Evolutionary conservation across 2,888 invertebrate species (phyloP).

Genomic region (Leucoma salicis): DNA sequence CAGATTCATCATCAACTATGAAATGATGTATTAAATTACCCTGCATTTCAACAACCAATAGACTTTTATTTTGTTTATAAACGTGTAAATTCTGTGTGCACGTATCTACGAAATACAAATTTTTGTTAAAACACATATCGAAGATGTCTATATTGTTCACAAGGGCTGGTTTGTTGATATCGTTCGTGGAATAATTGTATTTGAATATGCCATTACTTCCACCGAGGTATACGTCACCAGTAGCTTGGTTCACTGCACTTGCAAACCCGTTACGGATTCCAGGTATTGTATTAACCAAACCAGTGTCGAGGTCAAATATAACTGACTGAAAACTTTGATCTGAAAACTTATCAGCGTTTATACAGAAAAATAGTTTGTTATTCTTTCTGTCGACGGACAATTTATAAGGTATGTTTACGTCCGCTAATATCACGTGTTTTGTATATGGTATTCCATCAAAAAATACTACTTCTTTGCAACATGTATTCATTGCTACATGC

Average conservation of each 20-base stretch:
- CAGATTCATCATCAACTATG: conserved; percentile 39
- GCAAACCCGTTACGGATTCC: conserved; percentile 60
- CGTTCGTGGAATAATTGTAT: conserved; percentile 45
- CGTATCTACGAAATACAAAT: conserved; percentile 57
- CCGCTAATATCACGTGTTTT: conserved; percentile 49
- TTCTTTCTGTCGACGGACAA: conserved; percentile 46
- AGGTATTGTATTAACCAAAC: conserved; percentile 42
- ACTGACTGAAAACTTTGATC: conserved; percentile 62
- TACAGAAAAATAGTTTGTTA: conserved; percentile 55
- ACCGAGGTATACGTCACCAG: conserved; percentile 51
- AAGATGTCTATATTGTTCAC: conserved; percentile 50
- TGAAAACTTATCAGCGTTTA: conserved; percentile 60
- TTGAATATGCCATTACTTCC: conserved; percentile 60
- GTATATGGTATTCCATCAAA: conserved; percentile 36
- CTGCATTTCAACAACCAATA: conserved; percentile 35
- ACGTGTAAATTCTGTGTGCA: conserved; percentile 45
- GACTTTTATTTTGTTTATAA: conserved; percentile 32
- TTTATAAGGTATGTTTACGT: conserved; percentile 59
- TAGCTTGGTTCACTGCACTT: conserved; percentile 52
- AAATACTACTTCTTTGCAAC: conserved; percentile 18
- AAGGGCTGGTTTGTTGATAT: conserved; percentile 42
- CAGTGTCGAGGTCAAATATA: conserved; percentile 46
- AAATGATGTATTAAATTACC: conserved; percentile 52
- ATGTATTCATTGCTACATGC: conserved; percentile 19
- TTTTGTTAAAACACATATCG: conserved; percentile 51